phyloP scores from a whole-genome alignment of 1,140 invertebrate genomes.

The Drosophila parvula region DNA sequence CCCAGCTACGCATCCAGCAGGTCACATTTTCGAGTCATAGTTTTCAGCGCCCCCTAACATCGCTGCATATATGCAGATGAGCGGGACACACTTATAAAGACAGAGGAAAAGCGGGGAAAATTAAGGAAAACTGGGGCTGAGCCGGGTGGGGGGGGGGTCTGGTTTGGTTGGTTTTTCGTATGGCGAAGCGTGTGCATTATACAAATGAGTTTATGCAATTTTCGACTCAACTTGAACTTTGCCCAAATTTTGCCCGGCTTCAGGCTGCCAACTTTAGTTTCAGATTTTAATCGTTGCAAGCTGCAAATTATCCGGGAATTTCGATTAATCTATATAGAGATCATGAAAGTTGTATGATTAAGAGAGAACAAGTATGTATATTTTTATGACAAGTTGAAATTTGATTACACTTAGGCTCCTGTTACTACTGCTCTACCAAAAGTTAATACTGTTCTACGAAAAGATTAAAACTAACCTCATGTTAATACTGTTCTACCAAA shows the following conservation, averaged over 20 bases:
- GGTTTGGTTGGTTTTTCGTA: slow-evolving; percentile 8
- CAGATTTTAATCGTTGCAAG: slow-evolving; percentile 38
- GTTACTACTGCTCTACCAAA: background rate
- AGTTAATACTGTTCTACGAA: too few relatives aligned
- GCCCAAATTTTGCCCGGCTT: slow-evolving; percentile 27
- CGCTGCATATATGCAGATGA: slow-evolving; percentile 50
- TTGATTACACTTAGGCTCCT: too few relatives aligned
- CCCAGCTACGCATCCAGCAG: slow-evolving; percentile 43
- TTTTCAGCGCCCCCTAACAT: slow-evolving; percentile 41
- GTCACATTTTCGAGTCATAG: slow-evolving; percentile 62
- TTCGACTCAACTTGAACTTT: slow-evolving; percentile 51
- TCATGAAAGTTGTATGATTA: slow-evolving; percentile 6
- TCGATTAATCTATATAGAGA: slow-evolving; percentile 30
- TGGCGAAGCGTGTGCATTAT: slow-evolving; percentile 56
- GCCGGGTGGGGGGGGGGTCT: background rate
- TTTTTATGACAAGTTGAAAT: too few relatives aligned
- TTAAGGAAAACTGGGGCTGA: background rate
- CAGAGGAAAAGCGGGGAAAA: slow-evolving; percentile 20
- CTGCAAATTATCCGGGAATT: slow-evolving; percentile 27
- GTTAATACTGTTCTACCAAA: too few relatives aligned
- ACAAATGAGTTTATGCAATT: slow-evolving; percentile 68
- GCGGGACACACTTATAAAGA: slow-evolving; percentile 23
- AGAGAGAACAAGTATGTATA: background rate
- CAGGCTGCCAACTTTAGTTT: slow-evolving; percentile 29
- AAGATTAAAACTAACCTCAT: too few relatives aligned